Base-by-base conservation (phyloP, 1,140 invertebrate species). In the Ceratitis capitata region DNA sequence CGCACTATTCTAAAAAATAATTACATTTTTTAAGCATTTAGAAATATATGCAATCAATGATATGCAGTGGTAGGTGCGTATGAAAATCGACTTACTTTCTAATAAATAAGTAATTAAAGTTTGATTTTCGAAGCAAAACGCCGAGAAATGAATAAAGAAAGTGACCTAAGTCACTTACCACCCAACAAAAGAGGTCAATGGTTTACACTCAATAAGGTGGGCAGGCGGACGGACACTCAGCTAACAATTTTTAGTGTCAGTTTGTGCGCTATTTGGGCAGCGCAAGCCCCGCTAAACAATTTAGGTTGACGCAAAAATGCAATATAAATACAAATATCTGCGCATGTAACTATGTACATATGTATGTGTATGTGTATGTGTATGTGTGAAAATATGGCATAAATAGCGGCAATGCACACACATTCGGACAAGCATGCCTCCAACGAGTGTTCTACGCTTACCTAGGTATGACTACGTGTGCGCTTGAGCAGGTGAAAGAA, bases 41-140 rank as follows among this genome's bases (percentile, higher is more conserved):
- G 35, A 45, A 39, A n/a, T n/a, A 2, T n/a, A n/a, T 9, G 9
- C 26, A 69, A 10, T 10, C 19, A 69, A 1, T 12, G 35, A 69
- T 69, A 32, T 69, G 4, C 61, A 19, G 0, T 32, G 42, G n/a
- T 14, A 35, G 32, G 6, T 74, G 14, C 16, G 19, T 53, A n/a
- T 53, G 19, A 9, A 56, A 56, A 56, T n/a, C 16, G 19, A 35
- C 61, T 69, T 69, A 69, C 61, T 69, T 69, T 69, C 61, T 69
- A 78, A 78, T 42, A 78, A 78, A 78, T 78, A 78, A 78, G 69
- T 45, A 78, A 78, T 78, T 78, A 78, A 78, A 78, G 69, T 78
- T 78, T 42, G 42, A 47, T 14, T 45, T 47, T 45, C 23, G 42
- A 45, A n/a, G 32, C n/a, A n/a, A 78, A 78, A 78, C 23, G n/a